phyloP scores from a whole-genome alignment of 1,140 invertebrate species.

The Mactra quadrangularis region DNA sequence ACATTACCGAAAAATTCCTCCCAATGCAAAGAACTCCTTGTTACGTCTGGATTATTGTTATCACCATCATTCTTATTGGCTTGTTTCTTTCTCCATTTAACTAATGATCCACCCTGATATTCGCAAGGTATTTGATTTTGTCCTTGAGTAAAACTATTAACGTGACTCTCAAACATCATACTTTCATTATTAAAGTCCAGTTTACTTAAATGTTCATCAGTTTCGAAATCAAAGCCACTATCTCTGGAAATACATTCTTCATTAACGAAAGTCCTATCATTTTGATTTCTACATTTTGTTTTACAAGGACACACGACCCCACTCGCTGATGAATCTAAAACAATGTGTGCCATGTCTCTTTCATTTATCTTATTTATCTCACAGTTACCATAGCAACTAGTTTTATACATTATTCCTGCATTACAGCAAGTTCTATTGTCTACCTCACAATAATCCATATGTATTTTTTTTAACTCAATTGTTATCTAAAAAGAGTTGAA shows the following conservation, averaged over 20 bases:
- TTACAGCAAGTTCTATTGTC: slow-evolving; percentile 1
- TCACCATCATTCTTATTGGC: not conserved
- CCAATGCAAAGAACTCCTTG: slow-evolving; percentile 61
- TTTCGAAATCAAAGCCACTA: slow-evolving; percentile 53
- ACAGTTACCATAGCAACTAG: slow-evolving; percentile 19
- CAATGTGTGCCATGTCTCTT: not conserved
- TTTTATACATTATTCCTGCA: slow-evolving; percentile 3
- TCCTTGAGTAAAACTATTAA: slow-evolving; percentile 8
- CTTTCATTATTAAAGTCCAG: slow-evolving; percentile 15
- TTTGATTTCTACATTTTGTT: not conserved
- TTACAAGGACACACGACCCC: slow-evolving; percentile 2
- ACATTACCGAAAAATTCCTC: slow-evolving; percentile 66
- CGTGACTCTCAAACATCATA: slow-evolving; percentile 22
- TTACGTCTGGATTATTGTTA: not conserved
- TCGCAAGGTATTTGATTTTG: slow-evolving; percentile 23
- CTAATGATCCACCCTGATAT: slow-evolving; percentile 24
- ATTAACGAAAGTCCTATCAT: slow-evolving; percentile 18
- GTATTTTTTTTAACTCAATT: not conserved
- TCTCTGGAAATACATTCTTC: slow-evolving; percentile 40
- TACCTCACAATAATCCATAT: slow-evolving; percentile 28
- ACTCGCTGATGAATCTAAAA: not conserved
- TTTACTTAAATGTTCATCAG: slow-evolving; percentile 25
- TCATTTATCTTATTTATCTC: slow-evolving; percentile 5
- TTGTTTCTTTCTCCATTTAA: slow-evolving; percentile 34
- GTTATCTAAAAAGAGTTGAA: not conserved